Evolutionary conservation across 2,888 invertebrate genomes (phyloP).

Genomic region (Vandiemenella viatica): DNA sequence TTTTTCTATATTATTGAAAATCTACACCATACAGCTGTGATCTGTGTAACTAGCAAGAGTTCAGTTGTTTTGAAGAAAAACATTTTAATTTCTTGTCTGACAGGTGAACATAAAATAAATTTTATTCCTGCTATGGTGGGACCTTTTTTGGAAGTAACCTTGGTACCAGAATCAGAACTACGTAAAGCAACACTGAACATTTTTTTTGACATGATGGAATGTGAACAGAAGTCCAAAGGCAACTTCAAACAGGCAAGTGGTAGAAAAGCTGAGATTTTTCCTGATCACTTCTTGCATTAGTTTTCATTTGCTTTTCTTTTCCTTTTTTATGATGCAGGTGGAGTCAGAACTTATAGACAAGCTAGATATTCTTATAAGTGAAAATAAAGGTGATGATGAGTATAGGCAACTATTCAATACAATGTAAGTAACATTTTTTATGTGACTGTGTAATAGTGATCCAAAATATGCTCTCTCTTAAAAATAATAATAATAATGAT

Average conservation of each 20-base stretch:
- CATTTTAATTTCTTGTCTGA: conserved; percentile 10
- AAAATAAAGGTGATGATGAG: conserved; percentile 87
- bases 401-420: conserved; percentile 86
- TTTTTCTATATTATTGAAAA: no score
- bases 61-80: not conserved
- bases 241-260: conserved; percentile 54
- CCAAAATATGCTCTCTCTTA: no score
- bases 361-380: conserved; percentile 78
- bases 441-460: no score
- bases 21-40: no score
- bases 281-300: not conserved
- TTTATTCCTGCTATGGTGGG: conserved; percentile 89
- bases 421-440: conserved; percentile 56
- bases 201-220: conserved; percentile 91
- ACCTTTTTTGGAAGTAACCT: conserved; percentile 81
- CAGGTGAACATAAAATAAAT: conserved; percentile 69
- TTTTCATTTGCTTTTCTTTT: not conserved
- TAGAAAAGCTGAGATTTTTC: not conserved
- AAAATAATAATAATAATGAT: no score
- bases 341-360: conserved; percentile 91
- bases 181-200: conserved; percentile 82
- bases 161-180: conserved; percentile 72
- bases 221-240: conserved; percentile 67
- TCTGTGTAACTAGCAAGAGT: not conserved
- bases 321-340: conserved; percentile 34